These are phyloP conservation scores for Drosophila aldrichi DNA, from an alignment of 2,888 invertebrate genomes.

Conservation along the genomic window DNA sequence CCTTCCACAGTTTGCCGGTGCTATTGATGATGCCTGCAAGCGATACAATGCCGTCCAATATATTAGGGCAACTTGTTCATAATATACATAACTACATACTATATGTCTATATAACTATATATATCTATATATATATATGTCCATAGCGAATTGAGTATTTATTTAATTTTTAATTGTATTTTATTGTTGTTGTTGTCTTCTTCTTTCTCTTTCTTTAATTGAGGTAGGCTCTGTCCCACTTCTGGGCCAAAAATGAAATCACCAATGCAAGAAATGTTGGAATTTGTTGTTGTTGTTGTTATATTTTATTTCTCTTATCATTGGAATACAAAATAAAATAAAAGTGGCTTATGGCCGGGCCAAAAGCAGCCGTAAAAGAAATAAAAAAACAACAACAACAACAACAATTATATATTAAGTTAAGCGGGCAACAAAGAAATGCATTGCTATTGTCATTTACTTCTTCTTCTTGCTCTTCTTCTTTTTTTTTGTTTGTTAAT, in stretches of 20 bases:
- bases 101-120: background rate
- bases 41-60: conserved; percentile 3
- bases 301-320: conserved; percentile 13
- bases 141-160: background rate
- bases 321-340: conserved; percentile 14
- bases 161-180: conserved; percentile 5
- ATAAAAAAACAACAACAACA: background rate
- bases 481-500: background rate
- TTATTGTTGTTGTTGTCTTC: background rate
- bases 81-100: background rate
- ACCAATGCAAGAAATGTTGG: conserved; percentile 6
- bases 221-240: conserved; percentile 80
- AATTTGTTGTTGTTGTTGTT: background rate
- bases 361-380: conserved; percentile 1
- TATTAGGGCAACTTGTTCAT: background rate
- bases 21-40: conserved; percentile 94
- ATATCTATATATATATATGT: no score
- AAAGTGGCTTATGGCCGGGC: conserved; percentile 21
- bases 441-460: background rate
- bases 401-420: background rate
- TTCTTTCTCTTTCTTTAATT: conserved; percentile 57
- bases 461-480: background rate
- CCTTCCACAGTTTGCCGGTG: conserved; percentile 95
- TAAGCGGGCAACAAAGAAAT: conserved; percentile 24
- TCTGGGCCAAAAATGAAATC: conserved; percentile 49